Evolutionary conservation across 2,888 invertebrate genomes (phyloP), one percentile per base, ranked within the genome.

Genomic region (Drosophila tripunctata): DNA sequence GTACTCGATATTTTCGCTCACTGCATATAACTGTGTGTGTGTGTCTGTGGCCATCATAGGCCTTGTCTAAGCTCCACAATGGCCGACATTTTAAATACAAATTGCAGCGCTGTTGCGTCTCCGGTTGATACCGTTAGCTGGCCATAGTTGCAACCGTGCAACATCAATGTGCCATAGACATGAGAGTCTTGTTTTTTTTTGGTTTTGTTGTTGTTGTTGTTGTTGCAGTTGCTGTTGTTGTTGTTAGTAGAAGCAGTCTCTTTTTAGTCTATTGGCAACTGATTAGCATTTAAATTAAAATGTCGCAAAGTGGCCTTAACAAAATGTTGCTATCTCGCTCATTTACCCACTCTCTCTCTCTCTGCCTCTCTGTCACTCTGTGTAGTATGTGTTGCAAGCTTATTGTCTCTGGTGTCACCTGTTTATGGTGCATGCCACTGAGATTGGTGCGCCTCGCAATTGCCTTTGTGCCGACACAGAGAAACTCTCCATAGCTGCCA

Each of bases 231-330:
- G 44, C 14, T 36, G 36, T 14, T 38, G 48, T 8, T 17, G 24
- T 24, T 31, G 35, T 14, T 38, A 45, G 54, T 19, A 48, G 51
- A 57, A 62, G 61, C 54, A 58, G 70, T 67, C 50, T 50, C 74
- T 70, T 84, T 81, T 78, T 68, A 71, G 54, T 83, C 84, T 80
- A 81, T 84, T 80, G 81, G 84, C 81, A 81, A 83, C 82, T 82
- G 85, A 82, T 82, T 82, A 82, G 85, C 82, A 82, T 82, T 85
- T 82, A 82, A 82, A 82, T 82, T 82, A 82, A 82, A 82, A 82
- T 85, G 82, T 82, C 85, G 79, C 85, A 85, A 85, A 85, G 85
- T 85, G 85, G 82, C 82, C 79, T 82, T 85, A 85, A 77, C 82
- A 79, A 85, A 85, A 82, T 82, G 79, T 75, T 76, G 71, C 64